Base-by-base conservation (phyloP, 2,113 vertebrate genomes). In the Nibea albiflora region DNA sequence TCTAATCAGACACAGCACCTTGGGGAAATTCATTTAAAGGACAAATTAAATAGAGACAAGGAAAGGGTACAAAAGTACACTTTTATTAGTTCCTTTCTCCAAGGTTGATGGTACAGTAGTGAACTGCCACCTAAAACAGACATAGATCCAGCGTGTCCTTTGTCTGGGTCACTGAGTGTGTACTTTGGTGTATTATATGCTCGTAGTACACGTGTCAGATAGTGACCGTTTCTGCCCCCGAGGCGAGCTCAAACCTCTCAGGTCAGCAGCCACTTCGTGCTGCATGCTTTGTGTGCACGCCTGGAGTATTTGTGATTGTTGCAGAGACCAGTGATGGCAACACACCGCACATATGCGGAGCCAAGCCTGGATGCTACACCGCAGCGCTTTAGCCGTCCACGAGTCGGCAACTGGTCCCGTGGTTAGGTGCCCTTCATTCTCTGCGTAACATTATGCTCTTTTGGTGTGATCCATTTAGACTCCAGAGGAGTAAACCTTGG, bases 21-120 rank as follows among this genome's bases (percentile, higher is more conserved):
- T 24, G 17, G 83, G 87, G 88, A 81, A 86, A 83, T 88, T 73
- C 76, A 81, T 78, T 88, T 88, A 83, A 78, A 88, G 85, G 71
- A 80, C 80, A 81, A 84, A 88, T 90, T 88, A 77, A 84, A 89
- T 35, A 65, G 70, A 80, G 65, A 65, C 67, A 53, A 86, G 10
- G 24, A 80, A 80, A 71, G 58, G 73, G 78, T 80, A 75, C 57
- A 72, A 73, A 88, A 83, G 56, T 16, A 19, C 70, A 84, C 76
- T 74, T 78, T 61, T 90, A 85, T 89, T 89, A 81, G 80, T 70
- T 73, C 53, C 68, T 68, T 77, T 75, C 82, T 82, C 44, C 86
- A 89, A 88, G 88, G 89, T 92, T 88, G 86, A 89, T 81, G 66
- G 64, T 47, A 68, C 66, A 71, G 66, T 54, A 64, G 73, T 72